Evolutionary conservation across 2,113 vertebrate genomes (phyloP), one percentile per base, ranked within the genome.

Genomic region (Thomomys bottae): DNA sequence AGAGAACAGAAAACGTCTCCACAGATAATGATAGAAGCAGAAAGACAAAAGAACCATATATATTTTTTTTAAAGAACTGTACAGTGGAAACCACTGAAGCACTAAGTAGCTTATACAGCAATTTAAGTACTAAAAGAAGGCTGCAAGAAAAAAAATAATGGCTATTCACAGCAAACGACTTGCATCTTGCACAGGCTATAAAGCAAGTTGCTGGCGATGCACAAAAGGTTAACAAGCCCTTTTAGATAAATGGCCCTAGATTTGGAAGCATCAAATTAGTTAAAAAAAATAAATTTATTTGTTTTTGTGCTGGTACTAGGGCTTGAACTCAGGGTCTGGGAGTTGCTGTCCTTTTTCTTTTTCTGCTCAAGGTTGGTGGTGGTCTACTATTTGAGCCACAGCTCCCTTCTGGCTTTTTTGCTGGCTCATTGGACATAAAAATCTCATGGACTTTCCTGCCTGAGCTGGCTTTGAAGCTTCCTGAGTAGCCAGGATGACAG

Each of bases 171-270:
- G 21, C 34, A 15, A 87, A 59, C 38, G 30, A 84, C 40, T 18
- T 68, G 38, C 23, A 24, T 21, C 78, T 36, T 18, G 75, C 34
- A 32, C 36, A 85, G 90, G 67, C 61, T 64, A 26, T 3, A 20
- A 21, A 34, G 49, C 26, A 79, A 12, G 18, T 61, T 72, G 40
- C 77, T 42, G 59, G 86, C 86, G 76, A 86, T 30, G 88, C 64
- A 57, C 10, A 81, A 68, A 89, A 28, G n/a, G 36, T 82, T 91
- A 81, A 80, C 42, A 78, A 34, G 45, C 8, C 88, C 49, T 76
- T 59, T 72, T 49, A 91, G 84, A 26, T 45, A 92, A 89, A 66
- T 24, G 38, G 72, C 72, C 79, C 36, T 64, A 42, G 78, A 91
- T 63, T 40, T 45, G 57, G 93, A 79, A 89, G 82, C 34, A 15